Base-by-base conservation (phyloP, 2,888 invertebrate genomes). In the Latrodectus hesperus region DNA sequence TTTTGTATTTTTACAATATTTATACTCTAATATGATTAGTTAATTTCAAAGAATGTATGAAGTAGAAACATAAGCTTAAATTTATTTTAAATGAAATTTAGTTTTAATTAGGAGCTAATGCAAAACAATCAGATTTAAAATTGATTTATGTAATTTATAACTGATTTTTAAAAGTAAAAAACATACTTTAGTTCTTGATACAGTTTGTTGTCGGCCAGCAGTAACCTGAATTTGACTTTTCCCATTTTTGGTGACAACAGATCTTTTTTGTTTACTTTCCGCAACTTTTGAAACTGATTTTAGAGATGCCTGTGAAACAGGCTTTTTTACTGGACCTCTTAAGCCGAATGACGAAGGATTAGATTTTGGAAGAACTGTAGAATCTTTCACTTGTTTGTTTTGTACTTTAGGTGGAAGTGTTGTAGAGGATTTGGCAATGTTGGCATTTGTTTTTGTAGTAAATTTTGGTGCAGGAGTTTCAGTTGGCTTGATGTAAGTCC, bases 401-500 rank as follows among this genome's bases (percentile, higher is more conserved):
- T 38, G 38, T 16, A 51, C 14, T 70, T 70, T 70, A 22, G 26
- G n/a, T n/a, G 70, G 26, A 26, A 70, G 14, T 12, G 9, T 73
- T 52, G 73, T 10, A 52, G 73, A 9, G n/a, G 73, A 52, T 52
- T 17, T 16, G 22, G 38, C n/a, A 70, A 51, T 9, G 51, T 16
- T 11, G 12, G 14, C 38, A 51, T 17, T 68, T 78, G 78, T 14
- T 16, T 26, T 65, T 26, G 72, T 52, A 60, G 22, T 26, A 22
- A 65, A 52, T 75, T 85, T 80, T n/a, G 71, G 49, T 9, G 52
- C 49, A 9, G 85, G 17, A 55, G 64, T 68, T 67, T 74, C 74
- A 70, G 78, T n/a, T 16, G 73, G 26, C 26, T 79, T 80, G 26
- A 64, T 49, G 71, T 49, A 68, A 52, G 83, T 52, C 79, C 74